phyloP scores from a whole-genome alignment of 2,797 vertebrate species.

The Rhodeus uyekii region DNA sequence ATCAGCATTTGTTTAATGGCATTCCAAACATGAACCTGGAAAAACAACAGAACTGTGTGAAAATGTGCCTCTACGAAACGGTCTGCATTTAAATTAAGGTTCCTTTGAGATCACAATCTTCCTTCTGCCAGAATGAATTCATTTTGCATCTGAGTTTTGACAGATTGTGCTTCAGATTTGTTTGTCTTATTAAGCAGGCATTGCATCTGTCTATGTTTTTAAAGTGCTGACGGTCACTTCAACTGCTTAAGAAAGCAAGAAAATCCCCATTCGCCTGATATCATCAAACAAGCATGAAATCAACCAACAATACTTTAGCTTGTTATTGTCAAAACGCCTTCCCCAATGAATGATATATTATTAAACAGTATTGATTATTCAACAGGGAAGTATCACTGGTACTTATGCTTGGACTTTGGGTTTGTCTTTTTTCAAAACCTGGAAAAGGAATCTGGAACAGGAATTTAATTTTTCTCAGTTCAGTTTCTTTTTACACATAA shows the following conservation, averaged over 20 bases:
- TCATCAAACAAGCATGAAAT: background rate
- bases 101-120: slow-evolving; percentile 60
- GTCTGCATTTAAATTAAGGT: slow-evolving; percentile 68
- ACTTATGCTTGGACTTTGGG: background rate
- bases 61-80: slow-evolving; percentile 36
- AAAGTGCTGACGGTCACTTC: slow-evolving; percentile 12
- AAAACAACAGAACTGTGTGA: slow-evolving; percentile 67
- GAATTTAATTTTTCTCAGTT: background rate
- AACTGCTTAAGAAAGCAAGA: background rate
- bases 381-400: background rate
- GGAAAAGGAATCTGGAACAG: background rate
- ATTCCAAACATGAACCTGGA: slow-evolving; percentile 64
- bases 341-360: background rate
- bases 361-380: background rate
- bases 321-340: background rate
- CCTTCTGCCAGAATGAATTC: slow-evolving; percentile 56
- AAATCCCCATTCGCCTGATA: background rate
- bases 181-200: slow-evolving; percentile 27
- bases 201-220: slow-evolving; percentile 25
- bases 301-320: background rate
- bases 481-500: background rate
- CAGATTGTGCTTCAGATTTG: slow-evolving; percentile 48
- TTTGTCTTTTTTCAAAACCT: background rate
- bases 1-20: slow-evolving; percentile 56
- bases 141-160: slow-evolving; percentile 57